Percentiles rank a stretch among this genome's conserved stretches.
These are phyloP conservation scores for Gallirallus australis DNA, from an alignment of 2,797 vertebrate genomes.

Conservation along the genomic window DNA sequence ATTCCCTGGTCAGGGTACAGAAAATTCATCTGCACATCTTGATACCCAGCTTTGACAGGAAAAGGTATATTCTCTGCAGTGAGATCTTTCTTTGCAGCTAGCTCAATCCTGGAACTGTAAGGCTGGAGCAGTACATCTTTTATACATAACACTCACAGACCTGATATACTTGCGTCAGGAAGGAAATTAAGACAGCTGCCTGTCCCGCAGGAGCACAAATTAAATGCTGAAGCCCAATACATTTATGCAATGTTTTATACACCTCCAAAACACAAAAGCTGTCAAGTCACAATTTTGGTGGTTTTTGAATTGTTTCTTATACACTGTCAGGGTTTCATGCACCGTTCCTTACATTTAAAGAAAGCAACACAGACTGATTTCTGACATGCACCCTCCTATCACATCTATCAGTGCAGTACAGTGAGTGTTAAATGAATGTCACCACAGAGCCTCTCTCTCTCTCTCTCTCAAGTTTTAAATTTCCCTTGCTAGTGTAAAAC, in stretches of 20 bases:
- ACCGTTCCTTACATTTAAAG: slow-evolving; percentile 65
- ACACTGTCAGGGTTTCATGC: slow-evolving; percentile 60
- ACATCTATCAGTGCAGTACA: slow-evolving; percentile 48
- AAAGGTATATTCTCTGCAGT: neutral
- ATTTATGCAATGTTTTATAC: slow-evolving; percentile 15
- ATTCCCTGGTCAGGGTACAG: slow-evolving; percentile 18
- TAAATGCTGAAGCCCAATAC: neutral
- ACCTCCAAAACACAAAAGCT: slow-evolving; percentile 58
- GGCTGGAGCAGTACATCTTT: slow-evolving; percentile 60
- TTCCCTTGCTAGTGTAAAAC: slow-evolving; percentile 81
- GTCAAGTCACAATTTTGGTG: slow-evolving; percentile 54
- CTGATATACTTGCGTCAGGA: slow-evolving; percentile 31
- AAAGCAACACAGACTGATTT: slow-evolving; percentile 38
- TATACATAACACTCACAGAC: slow-evolving; percentile 26
- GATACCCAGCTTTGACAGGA: slow-evolving; percentile 41
- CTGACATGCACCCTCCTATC: slow-evolving; percentile 46
- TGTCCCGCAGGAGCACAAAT: slow-evolving; percentile 14
- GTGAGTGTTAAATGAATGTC: slow-evolving; percentile 61
- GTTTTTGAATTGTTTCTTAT: slow-evolving; percentile 67
- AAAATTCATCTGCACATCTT: slow-evolving; percentile 22
- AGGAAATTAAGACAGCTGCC: slow-evolving; percentile 25
- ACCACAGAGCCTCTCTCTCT: slow-evolving; percentile 58
- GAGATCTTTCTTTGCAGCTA: slow-evolving; percentile 24
- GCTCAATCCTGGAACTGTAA: slow-evolving; percentile 35
- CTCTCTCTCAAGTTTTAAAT: slow-evolving; percentile 78